These are phyloP conservation scores for Umimayanthus kanabou DNA, from an alignment of 92 coral and sea anemone genomes.

Conservation along the genomic window DNA sequence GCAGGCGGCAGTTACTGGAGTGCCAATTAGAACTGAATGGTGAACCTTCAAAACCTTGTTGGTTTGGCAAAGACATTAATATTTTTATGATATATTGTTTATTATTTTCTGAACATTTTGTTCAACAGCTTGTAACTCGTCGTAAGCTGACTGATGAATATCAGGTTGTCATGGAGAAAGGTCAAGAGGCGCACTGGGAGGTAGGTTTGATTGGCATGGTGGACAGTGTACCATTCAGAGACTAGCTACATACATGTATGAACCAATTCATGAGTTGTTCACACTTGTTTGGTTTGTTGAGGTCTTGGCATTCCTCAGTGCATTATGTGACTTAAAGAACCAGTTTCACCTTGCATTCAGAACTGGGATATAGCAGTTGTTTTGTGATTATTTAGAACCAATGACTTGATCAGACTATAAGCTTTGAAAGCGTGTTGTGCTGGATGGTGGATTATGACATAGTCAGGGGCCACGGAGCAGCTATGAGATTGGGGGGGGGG, in stretches of 20 bases:
- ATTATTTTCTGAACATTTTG: not conserved
- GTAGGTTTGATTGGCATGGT: conserved; percentile 39
- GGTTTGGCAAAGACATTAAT: no score
- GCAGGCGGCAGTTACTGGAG: no score
- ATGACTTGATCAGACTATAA: not conserved
- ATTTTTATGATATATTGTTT: conserved; percentile 4
- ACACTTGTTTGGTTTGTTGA: not conserved
- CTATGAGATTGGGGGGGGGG: no score
- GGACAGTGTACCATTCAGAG: not conserved
- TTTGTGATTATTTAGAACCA: not conserved
- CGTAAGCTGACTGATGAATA: conserved; percentile 83
- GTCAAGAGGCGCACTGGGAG: conserved; percentile 98
- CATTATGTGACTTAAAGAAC: not conserved
- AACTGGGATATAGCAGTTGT: no score
- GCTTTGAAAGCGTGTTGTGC: no score
- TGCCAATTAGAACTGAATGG: no score
- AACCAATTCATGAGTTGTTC: not conserved
- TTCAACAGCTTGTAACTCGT: conserved; percentile 45
- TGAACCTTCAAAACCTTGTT: no score
- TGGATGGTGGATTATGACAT: no score
- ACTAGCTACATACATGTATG: not conserved
- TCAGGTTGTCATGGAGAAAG: conserved; percentile 75
- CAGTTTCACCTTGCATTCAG: no score
- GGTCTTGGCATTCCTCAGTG: not conserved
- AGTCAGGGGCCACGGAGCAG: not conserved